phyloP scores from a whole-genome alignment of 1,140 invertebrate genomes.

The Saccostrea echinata region DNA sequence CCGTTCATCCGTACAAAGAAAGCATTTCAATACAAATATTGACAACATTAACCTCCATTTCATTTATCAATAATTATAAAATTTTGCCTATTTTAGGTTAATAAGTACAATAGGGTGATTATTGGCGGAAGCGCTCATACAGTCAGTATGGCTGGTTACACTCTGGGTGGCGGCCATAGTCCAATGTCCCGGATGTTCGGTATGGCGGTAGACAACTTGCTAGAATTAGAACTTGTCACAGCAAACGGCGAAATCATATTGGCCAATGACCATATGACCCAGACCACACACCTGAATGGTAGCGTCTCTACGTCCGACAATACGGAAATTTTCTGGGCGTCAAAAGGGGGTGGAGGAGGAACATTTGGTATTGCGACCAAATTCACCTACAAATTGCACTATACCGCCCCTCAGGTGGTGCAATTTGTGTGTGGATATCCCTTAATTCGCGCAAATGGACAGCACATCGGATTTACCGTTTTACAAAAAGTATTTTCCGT shows the following conservation, averaged over 20 bases:
- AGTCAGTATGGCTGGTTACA: slow-evolving; percentile 67
- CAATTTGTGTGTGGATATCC: slow-evolving; percentile 19
- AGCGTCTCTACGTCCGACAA: background rate
- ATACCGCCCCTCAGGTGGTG: slow-evolving; percentile 39
- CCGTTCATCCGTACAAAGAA: no score
- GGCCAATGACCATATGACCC: slow-evolving; percentile 30
- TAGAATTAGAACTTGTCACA: slow-evolving; percentile 63
- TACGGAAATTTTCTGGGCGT: slow-evolving; percentile 68
- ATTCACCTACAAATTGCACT: slow-evolving; percentile 63
- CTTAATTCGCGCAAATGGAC: slow-evolving; percentile 29
- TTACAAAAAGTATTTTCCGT: slow-evolving; percentile 42
- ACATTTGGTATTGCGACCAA: slow-evolving; percentile 64
- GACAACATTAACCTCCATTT: no score
- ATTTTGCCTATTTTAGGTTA: slow-evolving; percentile 32
- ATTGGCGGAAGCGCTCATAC: slow-evolving; percentile 65
- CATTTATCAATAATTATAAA: no score
- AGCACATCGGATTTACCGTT: slow-evolving; percentile 34
- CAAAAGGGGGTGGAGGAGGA: slow-evolving; percentile 69
- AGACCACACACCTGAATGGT: slow-evolving; percentile 20
- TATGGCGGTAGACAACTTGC: slow-evolving; percentile 68
- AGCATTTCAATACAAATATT: no score
- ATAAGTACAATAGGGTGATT: slow-evolving; percentile 54
- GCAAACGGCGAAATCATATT: slow-evolving; percentile 48
- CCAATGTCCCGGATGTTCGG: slow-evolving; percentile 64
- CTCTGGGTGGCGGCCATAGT: slow-evolving; percentile 69